phyloP scores from a whole-genome alignment of 2,888 invertebrate species.

The Melikaiella ostensackeni region DNA sequence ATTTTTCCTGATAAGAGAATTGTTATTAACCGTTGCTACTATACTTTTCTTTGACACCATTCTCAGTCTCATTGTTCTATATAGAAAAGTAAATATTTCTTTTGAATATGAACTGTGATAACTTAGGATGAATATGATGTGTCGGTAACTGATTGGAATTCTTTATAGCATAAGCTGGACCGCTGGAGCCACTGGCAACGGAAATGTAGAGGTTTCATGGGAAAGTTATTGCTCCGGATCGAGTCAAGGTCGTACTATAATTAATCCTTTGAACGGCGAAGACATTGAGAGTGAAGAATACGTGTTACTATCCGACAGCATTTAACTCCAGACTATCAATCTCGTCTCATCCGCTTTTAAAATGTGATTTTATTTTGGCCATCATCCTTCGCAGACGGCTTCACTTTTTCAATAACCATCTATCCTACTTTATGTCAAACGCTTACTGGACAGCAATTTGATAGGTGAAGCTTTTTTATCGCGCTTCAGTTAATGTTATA shows the following conservation, averaged over 20 bases:
- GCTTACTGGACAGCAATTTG: too few relatives aligned
- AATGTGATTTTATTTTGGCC: conserved; percentile 18
- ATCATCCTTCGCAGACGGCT: conserved; percentile 23
- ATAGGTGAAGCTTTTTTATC: too few relatives aligned
- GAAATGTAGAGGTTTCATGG: conserved; percentile 8
- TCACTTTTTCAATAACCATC: conserved; percentile 10
- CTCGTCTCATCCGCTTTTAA: conserved; percentile 25
- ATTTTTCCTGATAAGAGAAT: too few relatives aligned
- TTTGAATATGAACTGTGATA: too few relatives aligned
- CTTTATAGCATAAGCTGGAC: too few relatives aligned
- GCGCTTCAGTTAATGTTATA: too few relatives aligned
- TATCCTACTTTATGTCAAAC: neutral
- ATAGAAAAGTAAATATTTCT: too few relatives aligned
- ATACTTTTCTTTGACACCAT: too few relatives aligned
- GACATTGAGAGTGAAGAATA: neutral
- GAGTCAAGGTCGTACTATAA: conserved; percentile 24
- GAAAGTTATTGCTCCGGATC: conserved; percentile 29
- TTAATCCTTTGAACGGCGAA: conserved; percentile 10
- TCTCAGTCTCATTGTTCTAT: too few relatives aligned
- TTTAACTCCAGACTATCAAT: conserved; percentile 22
- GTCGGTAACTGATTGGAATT: too few relatives aligned
- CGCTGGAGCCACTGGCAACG: neutral
- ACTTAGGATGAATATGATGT: too few relatives aligned
- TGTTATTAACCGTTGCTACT: too few relatives aligned
- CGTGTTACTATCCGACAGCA: neutral